Base-by-base conservation (phyloP, 2,888 invertebrate genomes). In the Chrysolina haemoptera region DNA sequence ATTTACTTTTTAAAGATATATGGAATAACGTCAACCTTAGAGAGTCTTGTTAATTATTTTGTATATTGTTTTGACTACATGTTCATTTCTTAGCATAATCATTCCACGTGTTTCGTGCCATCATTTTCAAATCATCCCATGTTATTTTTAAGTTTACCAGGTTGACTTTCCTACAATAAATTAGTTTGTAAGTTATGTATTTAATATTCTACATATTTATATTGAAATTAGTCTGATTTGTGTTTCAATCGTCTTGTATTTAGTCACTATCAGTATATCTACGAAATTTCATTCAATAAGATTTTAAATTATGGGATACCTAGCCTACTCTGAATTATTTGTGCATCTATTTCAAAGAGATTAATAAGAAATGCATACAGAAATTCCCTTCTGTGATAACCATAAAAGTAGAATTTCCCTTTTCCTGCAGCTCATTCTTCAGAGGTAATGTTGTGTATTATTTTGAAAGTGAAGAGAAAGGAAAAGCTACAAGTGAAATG, bases 281-380 rank as follows among this genome's bases (percentile, higher is more conserved):
- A 66, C 67, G 43, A 74, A 74, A 74, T 74, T 70, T 76, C 71
- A 71, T 74, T 74, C 74, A 77, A 75, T 75, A 73, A 74, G 75
- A 62, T 48, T 73, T 75, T 27, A 67, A 67, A 69, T 71, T 69
- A 71, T 74, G 69, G 62, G 53, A 46, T 43, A 18, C 41, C 20
- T 35, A 59, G 53, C 16, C 22, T 35, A 20, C 53, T 46, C 40
- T 43, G 6, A 22, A 20, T n/a, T 12, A 18, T 18, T 50, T 10
- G 35, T 6, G 35, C 35, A 35, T 8, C n/a, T 8, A 35, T 35
- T 8, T 35, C 35, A 27, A 3, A 27, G 27, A 27, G 27, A 27
- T 35, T 35, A 6, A 6, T 0, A 35, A 35, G 8, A 0, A 27
- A 27, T 27, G 5, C 27, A 1, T 27, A 27, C 27, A 27, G 27